Conservation (phyloP, 2,888 invertebrate species). For the Melanargia galathea region DNA sequence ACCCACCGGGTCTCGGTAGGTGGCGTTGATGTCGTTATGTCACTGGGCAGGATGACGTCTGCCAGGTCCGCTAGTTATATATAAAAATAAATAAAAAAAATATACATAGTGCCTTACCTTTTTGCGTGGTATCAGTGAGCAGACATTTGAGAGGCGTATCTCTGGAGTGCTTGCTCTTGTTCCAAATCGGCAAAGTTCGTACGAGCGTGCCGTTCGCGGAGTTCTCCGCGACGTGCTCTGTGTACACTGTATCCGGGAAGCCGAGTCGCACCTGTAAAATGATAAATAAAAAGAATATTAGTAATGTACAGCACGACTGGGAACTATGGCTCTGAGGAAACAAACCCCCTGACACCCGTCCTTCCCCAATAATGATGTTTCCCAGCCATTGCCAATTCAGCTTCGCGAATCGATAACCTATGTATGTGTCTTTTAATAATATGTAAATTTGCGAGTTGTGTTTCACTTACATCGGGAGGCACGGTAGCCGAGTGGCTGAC, state of each 20-base stretch:
- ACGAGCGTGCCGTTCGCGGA: slow-evolving; percentile 85
- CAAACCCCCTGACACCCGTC: too few relatives aligned
- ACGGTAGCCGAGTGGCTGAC: slow-evolving; percentile 91
- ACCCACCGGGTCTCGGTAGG: too few relatives aligned
- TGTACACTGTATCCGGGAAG: slow-evolving; percentile 93
- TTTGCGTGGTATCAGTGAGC: slow-evolving; percentile 89
- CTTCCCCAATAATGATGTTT: too few relatives aligned
- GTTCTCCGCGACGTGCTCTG: slow-evolving; percentile 91
- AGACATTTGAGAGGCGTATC: slow-evolving; percentile 89
- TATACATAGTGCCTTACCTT: slow-evolving; percentile 75
- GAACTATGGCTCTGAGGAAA: too few relatives aligned
- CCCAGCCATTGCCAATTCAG: too few relatives aligned
- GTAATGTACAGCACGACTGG: too few relatives aligned
- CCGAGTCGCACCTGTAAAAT: slow-evolving; percentile 86
- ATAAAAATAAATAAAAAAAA: too few relatives aligned
- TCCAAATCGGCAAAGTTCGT: slow-evolving; percentile 87
- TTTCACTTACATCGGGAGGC: slow-evolving; percentile 77
- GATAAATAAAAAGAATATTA: neutral
- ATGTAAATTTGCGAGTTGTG: neutral
- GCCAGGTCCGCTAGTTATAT: too few relatives aligned
- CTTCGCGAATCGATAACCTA: too few relatives aligned
- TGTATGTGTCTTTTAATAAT: too few relatives aligned
- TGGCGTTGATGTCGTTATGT: too few relatives aligned
- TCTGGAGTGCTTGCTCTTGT: slow-evolving; percentile 86
- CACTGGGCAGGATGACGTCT: too few relatives aligned